A percentile compares a stretch with the other conserved stretches of the same genome.
Conservation (phyloP, 1,140 invertebrate species). For the Ridgeia piscesae region DNA sequence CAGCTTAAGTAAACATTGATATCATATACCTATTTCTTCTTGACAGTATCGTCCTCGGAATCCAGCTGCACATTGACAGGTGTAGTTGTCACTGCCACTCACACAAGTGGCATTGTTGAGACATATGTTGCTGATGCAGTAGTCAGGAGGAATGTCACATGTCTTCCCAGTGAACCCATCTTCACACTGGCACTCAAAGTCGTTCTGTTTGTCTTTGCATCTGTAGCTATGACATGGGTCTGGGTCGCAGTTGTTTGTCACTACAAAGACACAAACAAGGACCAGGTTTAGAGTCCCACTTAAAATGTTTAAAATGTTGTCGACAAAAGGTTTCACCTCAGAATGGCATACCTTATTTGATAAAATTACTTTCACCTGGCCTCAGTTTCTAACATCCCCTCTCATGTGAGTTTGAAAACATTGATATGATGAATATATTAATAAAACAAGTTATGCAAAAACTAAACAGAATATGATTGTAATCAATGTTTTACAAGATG, state of each 20-base stretch:
- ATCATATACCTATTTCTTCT: not conserved
- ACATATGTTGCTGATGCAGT: not conserved
- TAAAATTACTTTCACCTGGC: too few species aligned
- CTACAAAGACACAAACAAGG: not conserved
- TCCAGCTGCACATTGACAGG: not conserved
- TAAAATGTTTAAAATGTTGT: too few species aligned
- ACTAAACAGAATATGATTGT: not conserved
- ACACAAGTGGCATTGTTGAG: not conserved
- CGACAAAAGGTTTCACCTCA: too few species aligned
- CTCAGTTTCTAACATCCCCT: too few species aligned
- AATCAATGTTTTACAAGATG: not conserved
- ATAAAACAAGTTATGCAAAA: not conserved
- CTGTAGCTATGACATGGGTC: not conserved
- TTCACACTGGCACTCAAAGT: not conserved
- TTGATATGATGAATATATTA: too few species aligned
- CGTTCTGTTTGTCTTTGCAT: not conserved
- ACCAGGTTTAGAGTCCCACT: not conserved
- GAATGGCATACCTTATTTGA: too few species aligned
- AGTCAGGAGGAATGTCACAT: not conserved
- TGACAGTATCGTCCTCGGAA: not conserved
- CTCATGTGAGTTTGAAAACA: too few species aligned
- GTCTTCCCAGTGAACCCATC: not conserved
- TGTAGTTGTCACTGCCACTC: not conserved
- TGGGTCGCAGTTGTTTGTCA: not conserved
- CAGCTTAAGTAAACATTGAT: too few species aligned